Base-by-base conservation (phyloP, 1,140 invertebrate species). In the Chironomus striatipennis region DNA sequence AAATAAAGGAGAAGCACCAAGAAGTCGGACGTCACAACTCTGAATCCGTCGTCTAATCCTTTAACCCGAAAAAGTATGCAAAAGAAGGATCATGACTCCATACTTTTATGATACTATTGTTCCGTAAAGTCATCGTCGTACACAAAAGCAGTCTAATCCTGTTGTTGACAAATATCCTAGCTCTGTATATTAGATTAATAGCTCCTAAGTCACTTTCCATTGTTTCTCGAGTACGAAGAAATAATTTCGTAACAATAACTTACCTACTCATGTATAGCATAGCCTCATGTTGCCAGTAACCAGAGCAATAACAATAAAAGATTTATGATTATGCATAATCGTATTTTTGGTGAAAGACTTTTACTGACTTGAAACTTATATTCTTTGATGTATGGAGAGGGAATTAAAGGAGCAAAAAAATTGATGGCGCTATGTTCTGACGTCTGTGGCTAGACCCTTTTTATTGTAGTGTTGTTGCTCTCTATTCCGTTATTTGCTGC, bases 101-200 rank as follows among this genome's bases (percentile, higher is more conserved):
- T 57, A 57, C 47, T 57, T 57, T 57, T 57, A 57, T n/a, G 9
- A 57, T 57, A 57, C 18, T 17, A 70, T 70, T 70, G 65, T 70
- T 70, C 65, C 17, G 17, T 70, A 70, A 34, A 34, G 24, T 34
- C 24, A 34, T 34, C 24, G 24, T 34, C 24, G 5, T 34, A 34
- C 5, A 34, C 24, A 34, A 34, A 34, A 34, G 24, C 24, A 34
- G 24, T 34, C 24, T 34, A 34, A 70, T 70, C 65, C 65, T 70
- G 65, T 70, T 70, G 17, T 20, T 70, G 65, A 70, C 65, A 70
- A 70, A 70, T 70, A 70, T 18, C 65, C 65, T 20, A 15, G 43
- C 43, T 47, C 1, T 34, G 24, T 34, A 34, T 34, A 34, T 34
- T 34, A 47, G 43, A 47, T 47, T 47, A 47, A 47, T 47, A 57